Evolutionary conservation across 2,888 invertebrate genomes (phyloP).

Genomic region (Cecidostiba fungosa): DNA sequence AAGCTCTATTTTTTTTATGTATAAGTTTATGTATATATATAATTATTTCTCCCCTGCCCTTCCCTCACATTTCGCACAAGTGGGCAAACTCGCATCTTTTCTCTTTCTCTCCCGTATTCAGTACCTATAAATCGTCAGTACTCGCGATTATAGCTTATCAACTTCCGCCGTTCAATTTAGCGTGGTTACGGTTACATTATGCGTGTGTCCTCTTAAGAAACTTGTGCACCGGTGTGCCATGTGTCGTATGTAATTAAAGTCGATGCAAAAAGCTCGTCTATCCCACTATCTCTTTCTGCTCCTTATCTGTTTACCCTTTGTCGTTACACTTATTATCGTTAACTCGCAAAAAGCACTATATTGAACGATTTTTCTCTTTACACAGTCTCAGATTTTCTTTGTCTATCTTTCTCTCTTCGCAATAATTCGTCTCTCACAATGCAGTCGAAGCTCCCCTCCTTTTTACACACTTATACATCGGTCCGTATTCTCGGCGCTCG

Average conservation of each 20-base stretch:
- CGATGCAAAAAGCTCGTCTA: conserved; percentile 56
- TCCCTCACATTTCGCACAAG: conserved; percentile 66
- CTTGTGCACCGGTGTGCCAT: conserved; percentile 9
- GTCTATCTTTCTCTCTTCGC: conserved; percentile 29
- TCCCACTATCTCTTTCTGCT: neutral
- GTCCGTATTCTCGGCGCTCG: conserved; percentile 27
- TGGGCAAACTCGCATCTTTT: conserved; percentile 60
- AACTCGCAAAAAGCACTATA: conserved; percentile 52
- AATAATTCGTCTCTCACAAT: conserved; percentile 21
- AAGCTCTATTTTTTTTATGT: conserved; percentile 71
- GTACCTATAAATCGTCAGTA: neutral
- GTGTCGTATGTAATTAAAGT: conserved; percentile 23
- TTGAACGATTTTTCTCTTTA: conserved; percentile 54
- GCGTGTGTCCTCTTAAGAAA: conserved; percentile 47
- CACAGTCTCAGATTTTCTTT: conserved; percentile 56
- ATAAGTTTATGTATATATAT: conserved; percentile 70
- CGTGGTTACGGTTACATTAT: conserved; percentile 6
- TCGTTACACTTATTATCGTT: conserved; percentile 29
- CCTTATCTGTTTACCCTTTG: neutral
- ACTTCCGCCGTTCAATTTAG: conserved; percentile 16
- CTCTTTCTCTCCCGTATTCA: neutral
- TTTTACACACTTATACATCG: conserved; percentile 20
- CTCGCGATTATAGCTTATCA: neutral
- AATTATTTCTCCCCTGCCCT: conserved; percentile 65
- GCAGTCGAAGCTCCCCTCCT: conserved; percentile 9